Conservation (phyloP, 2,888 invertebrate species). For the Polyommatus iphigenia region DNA sequence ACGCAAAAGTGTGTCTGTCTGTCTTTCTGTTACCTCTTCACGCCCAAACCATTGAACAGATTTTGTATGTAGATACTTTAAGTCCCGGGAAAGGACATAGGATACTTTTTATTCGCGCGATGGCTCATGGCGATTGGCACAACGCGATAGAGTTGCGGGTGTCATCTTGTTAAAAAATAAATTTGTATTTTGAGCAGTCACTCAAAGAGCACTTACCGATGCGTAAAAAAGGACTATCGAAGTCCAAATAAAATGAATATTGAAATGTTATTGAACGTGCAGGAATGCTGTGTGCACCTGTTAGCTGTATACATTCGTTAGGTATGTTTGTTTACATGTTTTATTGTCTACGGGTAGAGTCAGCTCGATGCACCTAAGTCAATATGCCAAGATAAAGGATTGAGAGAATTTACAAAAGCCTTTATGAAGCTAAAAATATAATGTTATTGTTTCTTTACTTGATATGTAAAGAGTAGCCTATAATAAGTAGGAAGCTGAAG, state of each 20-base stretch:
- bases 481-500: no score
- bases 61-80: no score
- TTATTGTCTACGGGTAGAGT: not conserved
- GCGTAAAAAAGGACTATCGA: not conserved
- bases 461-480: not conserved
- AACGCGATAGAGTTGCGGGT: no score
- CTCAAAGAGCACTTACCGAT: not conserved
- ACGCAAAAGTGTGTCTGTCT: no score
- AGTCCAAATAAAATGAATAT: conserved; percentile 22
- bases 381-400: not conserved
- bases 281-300: conserved; percentile 17
- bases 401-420: not conserved
- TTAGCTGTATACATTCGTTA: not conserved
- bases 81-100: no score
- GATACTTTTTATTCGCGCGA: no score
- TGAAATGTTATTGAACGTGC: conserved; percentile 17
- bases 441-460: not conserved
- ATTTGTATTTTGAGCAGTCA: not conserved
- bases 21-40: no score
- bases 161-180: no score
- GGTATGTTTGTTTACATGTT: conserved; percentile 10
- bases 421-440: not conserved
- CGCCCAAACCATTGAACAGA: no score
- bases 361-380: conserved; percentile 4
- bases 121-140: not conserved